These are phyloP conservation scores for Phycodurus eques DNA, from an alignment of 2,113 vertebrate genomes.

Conservation along the genomic window DNA sequence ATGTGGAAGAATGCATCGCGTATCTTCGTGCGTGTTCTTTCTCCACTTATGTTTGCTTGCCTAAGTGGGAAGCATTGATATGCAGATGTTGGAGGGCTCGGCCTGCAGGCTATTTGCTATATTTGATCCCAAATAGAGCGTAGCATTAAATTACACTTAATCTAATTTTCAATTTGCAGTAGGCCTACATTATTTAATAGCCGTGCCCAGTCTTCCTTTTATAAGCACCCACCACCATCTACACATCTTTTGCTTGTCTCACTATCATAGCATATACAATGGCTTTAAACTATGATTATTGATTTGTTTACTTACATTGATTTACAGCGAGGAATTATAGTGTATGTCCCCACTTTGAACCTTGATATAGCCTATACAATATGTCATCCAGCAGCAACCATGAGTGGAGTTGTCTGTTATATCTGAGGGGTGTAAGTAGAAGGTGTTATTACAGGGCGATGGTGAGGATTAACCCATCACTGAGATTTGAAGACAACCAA, in stretches of 20 bases:
- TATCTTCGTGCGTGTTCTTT: background rate
- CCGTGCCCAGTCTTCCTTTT: conserved; percentile 32
- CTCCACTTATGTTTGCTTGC: conserved; percentile 26
- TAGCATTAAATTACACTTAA: conserved; percentile 61
- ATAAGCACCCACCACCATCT: conserved; percentile 25
- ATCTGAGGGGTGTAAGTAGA: background rate
- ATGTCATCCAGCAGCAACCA: background rate
- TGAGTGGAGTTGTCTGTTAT: background rate
- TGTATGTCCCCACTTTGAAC: background rate
- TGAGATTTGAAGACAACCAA: background rate
- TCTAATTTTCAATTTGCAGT: conserved; percentile 57
- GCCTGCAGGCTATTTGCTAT: conserved; percentile 51
- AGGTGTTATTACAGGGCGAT: background rate
- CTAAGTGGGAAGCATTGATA: conserved; percentile 23
- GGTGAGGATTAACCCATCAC: background rate
- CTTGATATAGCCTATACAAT: background rate
- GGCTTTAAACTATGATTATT: background rate
- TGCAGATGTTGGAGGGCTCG: conserved; percentile 28
- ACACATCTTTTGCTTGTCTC: conserved; percentile 1
- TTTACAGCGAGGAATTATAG: background rate
- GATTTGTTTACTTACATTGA: background rate
- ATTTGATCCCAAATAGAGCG: conserved; percentile 65
- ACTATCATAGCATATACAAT: background rate
- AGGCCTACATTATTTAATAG: conserved; percentile 39
- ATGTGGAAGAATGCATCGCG: background rate